Percentiles rank a stretch among this genome's conserved stretches.
phyloP scores from a whole-genome alignment of 2,113 vertebrate species.

The Pollimyrus isidori region DNA sequence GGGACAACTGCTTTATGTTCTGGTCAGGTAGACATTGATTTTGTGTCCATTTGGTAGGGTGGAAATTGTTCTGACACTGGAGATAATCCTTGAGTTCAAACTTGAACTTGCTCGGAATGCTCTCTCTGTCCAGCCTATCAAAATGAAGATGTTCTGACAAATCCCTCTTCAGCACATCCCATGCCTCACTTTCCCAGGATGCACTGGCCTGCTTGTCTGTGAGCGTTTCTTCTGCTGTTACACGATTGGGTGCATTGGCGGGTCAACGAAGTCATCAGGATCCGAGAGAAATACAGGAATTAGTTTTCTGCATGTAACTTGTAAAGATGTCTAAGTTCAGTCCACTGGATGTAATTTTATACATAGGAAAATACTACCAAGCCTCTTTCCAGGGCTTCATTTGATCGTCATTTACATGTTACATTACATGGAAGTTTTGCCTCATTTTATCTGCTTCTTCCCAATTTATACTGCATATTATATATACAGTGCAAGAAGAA shows the following conservation, averaged over 20 bases:
- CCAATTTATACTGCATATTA: neutral
- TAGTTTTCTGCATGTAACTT: neutral
- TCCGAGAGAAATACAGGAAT: neutral
- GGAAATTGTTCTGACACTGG: conserved; percentile 67
- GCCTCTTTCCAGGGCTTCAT: neutral
- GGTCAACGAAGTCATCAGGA: neutral
- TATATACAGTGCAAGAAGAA: neutral
- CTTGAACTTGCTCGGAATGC: conserved; percentile 66
- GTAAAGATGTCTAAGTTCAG: neutral
- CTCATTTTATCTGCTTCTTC: neutral
- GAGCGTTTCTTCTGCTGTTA: neutral
- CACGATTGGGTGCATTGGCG: neutral
- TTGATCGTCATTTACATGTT: neutral
- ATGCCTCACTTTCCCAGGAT: conserved; percentile 72
- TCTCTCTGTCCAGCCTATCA: conserved; percentile 64
- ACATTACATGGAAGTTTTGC: neutral
- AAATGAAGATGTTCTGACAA: conserved; percentile 59
- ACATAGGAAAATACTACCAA: neutral
- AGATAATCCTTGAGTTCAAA: conserved; percentile 58
- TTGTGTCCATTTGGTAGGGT: conserved; percentile 60
- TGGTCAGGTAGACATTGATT: conserved; percentile 30
- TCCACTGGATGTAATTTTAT: neutral
- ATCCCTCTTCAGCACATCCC: conserved; percentile 55
- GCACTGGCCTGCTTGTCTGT: conserved; percentile 13
- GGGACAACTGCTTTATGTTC: conserved; percentile 36